These are phyloP conservation scores for Pterocles orientalis DNA, from an alignment of 2,113 vertebrate genomes.

Conservation along the genomic window DNA sequence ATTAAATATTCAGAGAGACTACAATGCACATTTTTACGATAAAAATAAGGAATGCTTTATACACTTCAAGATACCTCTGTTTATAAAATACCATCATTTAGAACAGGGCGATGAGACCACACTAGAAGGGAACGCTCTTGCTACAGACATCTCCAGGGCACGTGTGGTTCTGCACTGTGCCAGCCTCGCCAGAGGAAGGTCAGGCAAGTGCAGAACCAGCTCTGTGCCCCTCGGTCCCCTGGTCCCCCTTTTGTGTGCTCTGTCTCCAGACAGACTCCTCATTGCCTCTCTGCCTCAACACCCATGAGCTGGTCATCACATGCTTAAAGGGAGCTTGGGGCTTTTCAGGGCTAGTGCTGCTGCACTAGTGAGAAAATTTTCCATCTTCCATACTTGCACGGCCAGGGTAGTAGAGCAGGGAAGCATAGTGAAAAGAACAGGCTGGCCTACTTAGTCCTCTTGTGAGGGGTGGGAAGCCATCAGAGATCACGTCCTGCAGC, in stretches of 20 bases:
- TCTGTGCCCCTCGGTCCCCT: background rate
- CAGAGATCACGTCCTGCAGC: background rate
- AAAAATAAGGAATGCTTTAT: slow-evolving; percentile 74
- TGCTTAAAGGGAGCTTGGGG: background rate
- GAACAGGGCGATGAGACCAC: slow-evolving; percentile 18
- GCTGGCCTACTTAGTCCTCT: background rate
- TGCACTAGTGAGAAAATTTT: background rate
- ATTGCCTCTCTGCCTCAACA: background rate
- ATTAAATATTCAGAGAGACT: slow-evolving; percentile 49
- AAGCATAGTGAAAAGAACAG: background rate
- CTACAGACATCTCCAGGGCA: background rate
- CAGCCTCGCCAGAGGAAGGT: background rate
- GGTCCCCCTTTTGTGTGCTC: background rate
- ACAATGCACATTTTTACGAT: slow-evolving; percentile 51
- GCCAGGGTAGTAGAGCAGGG: background rate
- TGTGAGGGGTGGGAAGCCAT: background rate
- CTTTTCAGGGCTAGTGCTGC: background rate
- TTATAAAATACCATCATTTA: slow-evolving; percentile 42
- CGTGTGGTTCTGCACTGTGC: background rate
- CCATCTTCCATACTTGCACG: background rate
- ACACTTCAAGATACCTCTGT: slow-evolving; percentile 23
- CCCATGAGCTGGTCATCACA: background rate
- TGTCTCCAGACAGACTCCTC: background rate
- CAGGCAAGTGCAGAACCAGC: background rate
- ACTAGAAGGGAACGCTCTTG: background rate